phyloP scores from a whole-genome alignment of 2,797 vertebrate genomes.

The Hoplostethus mediterraneus region DNA sequence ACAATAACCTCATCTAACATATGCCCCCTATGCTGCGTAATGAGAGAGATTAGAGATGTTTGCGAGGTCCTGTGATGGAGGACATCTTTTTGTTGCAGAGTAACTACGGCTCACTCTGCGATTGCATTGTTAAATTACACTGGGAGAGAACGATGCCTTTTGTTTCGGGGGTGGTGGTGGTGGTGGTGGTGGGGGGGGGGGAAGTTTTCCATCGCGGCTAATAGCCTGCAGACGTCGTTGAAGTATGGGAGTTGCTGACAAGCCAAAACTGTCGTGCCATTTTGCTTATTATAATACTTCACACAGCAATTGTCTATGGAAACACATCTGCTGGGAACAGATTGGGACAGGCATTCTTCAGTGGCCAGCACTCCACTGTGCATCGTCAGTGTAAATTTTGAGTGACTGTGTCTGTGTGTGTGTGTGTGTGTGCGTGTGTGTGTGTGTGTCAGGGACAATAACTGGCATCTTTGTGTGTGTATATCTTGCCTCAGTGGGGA shows the following conservation, averaged over 20 bases:
- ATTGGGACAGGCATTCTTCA: slow-evolving; percentile 79
- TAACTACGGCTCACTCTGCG: slow-evolving; percentile 56
- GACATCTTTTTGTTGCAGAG: slow-evolving; percentile 56
- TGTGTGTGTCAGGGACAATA: slow-evolving; percentile 62
- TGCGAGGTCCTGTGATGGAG: slow-evolving; percentile 50
- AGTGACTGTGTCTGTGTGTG: slow-evolving; percentile 45
- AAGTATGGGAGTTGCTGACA: slow-evolving; percentile 78
- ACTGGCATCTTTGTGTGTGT: slow-evolving; percentile 76
- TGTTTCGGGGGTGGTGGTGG: slow-evolving; percentile 71
- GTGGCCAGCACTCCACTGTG: slow-evolving; percentile 64
- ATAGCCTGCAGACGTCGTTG: slow-evolving; percentile 76
- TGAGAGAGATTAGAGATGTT: slow-evolving; percentile 68
- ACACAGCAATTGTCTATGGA: slow-evolving; percentile 80
- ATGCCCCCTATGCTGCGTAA: slow-evolving; percentile 59
- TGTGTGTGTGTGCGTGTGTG: slow-evolving; percentile 35
- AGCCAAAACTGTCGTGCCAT: slow-evolving; percentile 73
- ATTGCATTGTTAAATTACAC: slow-evolving; percentile 70
- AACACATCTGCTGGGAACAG: slow-evolving; percentile 84
- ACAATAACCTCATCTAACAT: slow-evolving; percentile 62
- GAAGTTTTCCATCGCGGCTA: slow-evolving; percentile 73
- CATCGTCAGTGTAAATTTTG: slow-evolving; percentile 73
- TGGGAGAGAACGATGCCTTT: slow-evolving; percentile 62
- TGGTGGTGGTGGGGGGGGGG: too few relatives aligned
- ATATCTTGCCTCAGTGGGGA: slow-evolving; percentile 72
- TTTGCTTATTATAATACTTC: slow-evolving; percentile 85